These are phyloP conservation scores for Haplotaxodon microlepis DNA, from an alignment of 2,113 vertebrate genomes.

Conservation along the genomic window DNA sequence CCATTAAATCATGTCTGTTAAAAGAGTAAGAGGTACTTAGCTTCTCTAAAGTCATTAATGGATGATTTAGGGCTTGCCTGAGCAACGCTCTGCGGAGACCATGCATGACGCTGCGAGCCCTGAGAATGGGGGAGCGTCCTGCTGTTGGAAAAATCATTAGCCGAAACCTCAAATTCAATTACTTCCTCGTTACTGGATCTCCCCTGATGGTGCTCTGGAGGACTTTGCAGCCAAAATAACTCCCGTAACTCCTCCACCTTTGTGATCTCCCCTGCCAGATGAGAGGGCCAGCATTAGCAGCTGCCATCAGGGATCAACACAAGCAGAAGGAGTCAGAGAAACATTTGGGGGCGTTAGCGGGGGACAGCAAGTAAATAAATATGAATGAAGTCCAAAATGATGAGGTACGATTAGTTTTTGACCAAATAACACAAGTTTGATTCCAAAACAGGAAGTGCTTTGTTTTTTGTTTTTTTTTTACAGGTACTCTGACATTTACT, in stretches of 20 bases:
- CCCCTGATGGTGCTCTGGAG: slow-evolving; percentile 16
- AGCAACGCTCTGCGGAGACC: background rate
- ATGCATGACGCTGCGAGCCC: slow-evolving; percentile 5
- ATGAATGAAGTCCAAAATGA: slow-evolving; percentile 7
- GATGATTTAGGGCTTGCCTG: slow-evolving; percentile 20
- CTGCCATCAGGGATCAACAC: background rate
- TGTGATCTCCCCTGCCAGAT: background rate
- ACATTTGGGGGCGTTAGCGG: background rate
- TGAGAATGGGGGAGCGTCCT: background rate
- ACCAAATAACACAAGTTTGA: background rate
- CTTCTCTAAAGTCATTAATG: slow-evolving; percentile 21
- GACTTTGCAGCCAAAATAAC: slow-evolving; percentile 10
- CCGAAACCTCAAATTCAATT: slow-evolving; percentile 51
- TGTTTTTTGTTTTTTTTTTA: background rate
- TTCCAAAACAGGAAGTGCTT: background rate
- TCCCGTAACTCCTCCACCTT: background rate
- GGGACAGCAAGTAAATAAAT: background rate
- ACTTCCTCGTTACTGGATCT: slow-evolving; percentile 20
- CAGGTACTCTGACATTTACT: background rate
- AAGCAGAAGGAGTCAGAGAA: background rate
- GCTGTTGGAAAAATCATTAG: slow-evolving; percentile 47
- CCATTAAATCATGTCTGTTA: slow-evolving; percentile 26
- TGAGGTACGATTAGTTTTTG: background rate
- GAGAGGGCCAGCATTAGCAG: background rate
- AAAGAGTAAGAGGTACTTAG: slow-evolving; percentile 27